Evolutionary conservation across 2,797 vertebrate genomes (phyloP).

Genomic region (Discoglossus pictus): DNA sequence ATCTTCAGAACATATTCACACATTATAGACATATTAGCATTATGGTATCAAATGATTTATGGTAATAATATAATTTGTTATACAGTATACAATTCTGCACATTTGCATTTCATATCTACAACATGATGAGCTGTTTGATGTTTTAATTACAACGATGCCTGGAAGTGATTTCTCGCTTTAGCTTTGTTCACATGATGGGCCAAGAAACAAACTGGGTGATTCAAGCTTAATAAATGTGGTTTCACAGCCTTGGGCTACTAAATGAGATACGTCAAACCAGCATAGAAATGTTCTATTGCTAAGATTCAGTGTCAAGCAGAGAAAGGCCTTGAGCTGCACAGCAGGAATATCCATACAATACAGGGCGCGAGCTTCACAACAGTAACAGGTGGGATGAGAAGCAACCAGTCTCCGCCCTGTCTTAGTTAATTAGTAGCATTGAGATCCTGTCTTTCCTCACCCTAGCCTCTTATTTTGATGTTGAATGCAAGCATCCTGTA

Average conservation of each 20-base stretch:
- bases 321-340: constrained; percentile 36
- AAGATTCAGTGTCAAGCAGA: constrained; percentile 9
- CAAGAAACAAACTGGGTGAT: constrained; percentile 2
- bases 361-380: constrained; percentile 3
- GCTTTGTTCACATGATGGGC: background rate
- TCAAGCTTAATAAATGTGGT: constrained; percentile 3
- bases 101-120: too few relatives aligned
- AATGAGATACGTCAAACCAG: background rate
- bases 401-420: background rate
- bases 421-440: constrained; percentile 24
- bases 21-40: too few relatives aligned
- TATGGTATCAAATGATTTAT: too few relatives aligned
- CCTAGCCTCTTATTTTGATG: background rate
- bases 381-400: constrained; percentile 29
- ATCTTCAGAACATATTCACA: too few relatives aligned
- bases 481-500: background rate
- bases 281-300: constrained; percentile 6
- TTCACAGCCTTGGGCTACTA: constrained; percentile 30
- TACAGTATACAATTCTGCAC: too few relatives aligned
- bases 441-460: background rate
- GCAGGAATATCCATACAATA: constrained; percentile 33
- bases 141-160: too few relatives aligned
- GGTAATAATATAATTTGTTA: too few relatives aligned
- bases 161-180: too few relatives aligned
- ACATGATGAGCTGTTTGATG: too few relatives aligned